phyloP scores from a whole-genome alignment of 2,797 vertebrate genomes.

The Streptopelia turtur region DNA sequence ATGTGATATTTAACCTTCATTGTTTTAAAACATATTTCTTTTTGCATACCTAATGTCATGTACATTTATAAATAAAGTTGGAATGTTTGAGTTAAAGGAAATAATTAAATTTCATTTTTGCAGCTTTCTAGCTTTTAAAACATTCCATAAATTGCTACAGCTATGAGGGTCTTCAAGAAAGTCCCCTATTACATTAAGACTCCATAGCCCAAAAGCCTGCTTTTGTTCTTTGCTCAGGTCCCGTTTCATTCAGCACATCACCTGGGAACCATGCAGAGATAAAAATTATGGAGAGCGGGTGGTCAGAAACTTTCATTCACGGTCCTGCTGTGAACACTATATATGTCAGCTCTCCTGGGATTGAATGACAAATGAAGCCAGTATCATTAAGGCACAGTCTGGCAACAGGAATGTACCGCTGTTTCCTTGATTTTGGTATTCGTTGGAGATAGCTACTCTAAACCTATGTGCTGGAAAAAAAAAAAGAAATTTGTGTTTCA shows the following conservation, averaged over 20 bases:
- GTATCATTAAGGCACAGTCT: not conserved
- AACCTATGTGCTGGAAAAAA: not conserved
- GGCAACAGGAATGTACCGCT: not conserved
- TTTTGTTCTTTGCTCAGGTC: not conserved
- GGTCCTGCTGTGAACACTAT: not conserved
- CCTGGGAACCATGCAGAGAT: constrained; percentile 1
- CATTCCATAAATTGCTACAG: not conserved
- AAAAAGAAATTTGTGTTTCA: not conserved
- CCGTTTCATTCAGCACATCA: not conserved
- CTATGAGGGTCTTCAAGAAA: not conserved
- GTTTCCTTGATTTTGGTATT: not conserved
- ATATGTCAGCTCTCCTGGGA: not conserved
- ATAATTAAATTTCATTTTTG: not conserved
- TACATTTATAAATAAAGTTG: not conserved
- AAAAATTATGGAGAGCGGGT: not conserved
- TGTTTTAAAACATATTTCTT: not conserved
- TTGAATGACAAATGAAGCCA: not conserved
- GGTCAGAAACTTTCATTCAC: constrained; percentile 31
- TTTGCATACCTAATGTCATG: not conserved
- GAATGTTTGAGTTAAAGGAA: not conserved
- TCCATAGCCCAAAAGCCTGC: not conserved
- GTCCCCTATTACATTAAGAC: not conserved
- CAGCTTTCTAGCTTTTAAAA: not conserved
- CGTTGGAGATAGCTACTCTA: not conserved
- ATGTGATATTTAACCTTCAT: not conserved